A percentile compares a stretch with the other conserved stretches of the same genome.
phyloP scores from a whole-genome alignment of 1,140 invertebrate genomes.

The Lethrus apterus region DNA sequence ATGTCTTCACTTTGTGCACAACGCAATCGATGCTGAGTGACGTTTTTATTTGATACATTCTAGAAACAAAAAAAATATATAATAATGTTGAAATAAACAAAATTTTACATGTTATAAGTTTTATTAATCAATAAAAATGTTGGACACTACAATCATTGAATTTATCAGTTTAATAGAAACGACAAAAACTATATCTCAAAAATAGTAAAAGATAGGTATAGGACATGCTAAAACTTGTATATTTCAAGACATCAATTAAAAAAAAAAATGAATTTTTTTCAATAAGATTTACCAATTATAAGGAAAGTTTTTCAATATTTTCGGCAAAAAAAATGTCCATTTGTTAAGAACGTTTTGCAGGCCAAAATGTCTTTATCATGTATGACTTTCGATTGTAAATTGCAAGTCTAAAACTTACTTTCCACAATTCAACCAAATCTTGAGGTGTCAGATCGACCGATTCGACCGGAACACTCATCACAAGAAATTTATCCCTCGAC shows the following conservation, averaged over 20 bases:
- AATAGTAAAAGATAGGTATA: no score
- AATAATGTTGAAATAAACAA: conserved; percentile 9
- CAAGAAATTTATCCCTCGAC: conserved; percentile 60
- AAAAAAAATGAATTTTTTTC: background rate
- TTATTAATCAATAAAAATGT: no score
- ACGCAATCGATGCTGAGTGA: conserved; percentile 44
- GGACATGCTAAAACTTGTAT: background rate
- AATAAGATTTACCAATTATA: no score
- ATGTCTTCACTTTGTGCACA: conserved; percentile 39
- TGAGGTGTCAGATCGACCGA: conserved; percentile 40
- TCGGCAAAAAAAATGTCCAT: no score
- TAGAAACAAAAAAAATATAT: conserved; percentile 21
- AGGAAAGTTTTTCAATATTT: no score
- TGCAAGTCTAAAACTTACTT: conserved; percentile 40
- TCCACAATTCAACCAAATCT: conserved; percentile 56
- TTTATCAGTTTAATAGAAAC: no score
- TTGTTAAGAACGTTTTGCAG: no score
- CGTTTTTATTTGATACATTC: conserved; percentile 33
- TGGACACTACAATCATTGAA: no score
- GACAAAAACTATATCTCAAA: background rate
- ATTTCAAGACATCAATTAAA: background rate
- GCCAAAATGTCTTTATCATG: no score
- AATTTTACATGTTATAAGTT: no score
- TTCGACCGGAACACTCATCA: conserved; percentile 57
- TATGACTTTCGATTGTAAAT: background rate